Evolutionary conservation across 1,140 invertebrate species (phyloP).

Genomic region (Diabrotica virgifera): DNA sequence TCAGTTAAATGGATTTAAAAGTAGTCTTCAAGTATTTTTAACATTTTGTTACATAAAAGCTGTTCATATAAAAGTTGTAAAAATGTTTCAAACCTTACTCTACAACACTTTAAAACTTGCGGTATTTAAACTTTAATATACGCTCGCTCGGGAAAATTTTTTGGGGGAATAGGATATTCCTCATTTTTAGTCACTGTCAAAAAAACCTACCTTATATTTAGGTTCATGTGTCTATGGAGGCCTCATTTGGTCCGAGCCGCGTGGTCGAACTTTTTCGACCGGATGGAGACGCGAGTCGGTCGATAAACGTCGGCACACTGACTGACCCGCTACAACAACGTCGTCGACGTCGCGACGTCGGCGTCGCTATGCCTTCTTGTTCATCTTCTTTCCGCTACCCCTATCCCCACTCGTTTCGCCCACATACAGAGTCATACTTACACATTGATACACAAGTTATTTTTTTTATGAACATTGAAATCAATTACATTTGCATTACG

Average conservation of each 20-base stretch:
- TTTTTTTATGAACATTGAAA: no score
- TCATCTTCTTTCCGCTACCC: not conserved
- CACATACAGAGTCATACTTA: slow-evolving; percentile 11
- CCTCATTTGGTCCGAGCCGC: slow-evolving; percentile 40
- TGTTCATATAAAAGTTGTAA: no score
- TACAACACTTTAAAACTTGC: no score
- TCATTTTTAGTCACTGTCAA: not conserved
- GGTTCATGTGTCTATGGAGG: slow-evolving; percentile 45
- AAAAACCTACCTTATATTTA: slow-evolving; percentile 36
- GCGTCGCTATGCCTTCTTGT: slow-evolving; percentile 22
- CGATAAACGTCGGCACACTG: slow-evolving; percentile 44
- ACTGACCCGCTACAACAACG: slow-evolving; percentile 35
- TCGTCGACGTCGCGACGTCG: slow-evolving; percentile 30
- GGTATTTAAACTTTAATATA: no score
- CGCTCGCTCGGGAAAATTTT: no score
- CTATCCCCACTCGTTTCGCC: not conserved
- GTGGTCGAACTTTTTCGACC: slow-evolving; percentile 27
- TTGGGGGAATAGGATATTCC: no score
- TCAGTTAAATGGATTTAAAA: no score
- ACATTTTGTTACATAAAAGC: no score
- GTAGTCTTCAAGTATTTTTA: no score
- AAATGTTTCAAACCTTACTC: no score
- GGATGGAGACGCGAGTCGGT: slow-evolving; percentile 24
- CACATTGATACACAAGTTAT: no score
- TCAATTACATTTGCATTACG: no score